Base-by-base conservation (phyloP, 2,888 invertebrate species). In the Peribatodes rhomboidaria region DNA sequence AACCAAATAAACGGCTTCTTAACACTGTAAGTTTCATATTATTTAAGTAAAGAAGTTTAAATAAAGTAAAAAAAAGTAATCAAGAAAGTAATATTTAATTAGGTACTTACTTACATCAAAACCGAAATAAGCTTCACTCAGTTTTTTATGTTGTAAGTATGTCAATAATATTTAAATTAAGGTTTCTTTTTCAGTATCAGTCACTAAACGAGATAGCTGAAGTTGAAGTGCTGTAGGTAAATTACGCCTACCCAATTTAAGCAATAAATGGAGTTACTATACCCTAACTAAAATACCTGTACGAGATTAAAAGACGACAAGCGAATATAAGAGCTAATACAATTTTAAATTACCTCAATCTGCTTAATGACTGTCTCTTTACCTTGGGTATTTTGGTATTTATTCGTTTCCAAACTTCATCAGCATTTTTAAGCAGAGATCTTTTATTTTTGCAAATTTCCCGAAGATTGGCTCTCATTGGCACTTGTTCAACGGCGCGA, bases 401-500 rank as follows among this genome's bases (percentile, higher is more conserved):
- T 60, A 66, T 61, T 18, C 42, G 37, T 44, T 39, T 42, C 57
- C 53, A 61, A 65, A 65, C 64, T 55, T 60, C 57, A 59, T 47
- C 49, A 62, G 50, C 16, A 62, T 31, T 44, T 61, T 64, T 59
- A 54, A 55, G 35, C 22, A 57, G 27, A 66, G 49, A 46, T 63
- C 46, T 62, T 72, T 69, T 69, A 47, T 72, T 69, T 70, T 81
- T 81, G 71, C 75, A 82, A 87, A 83, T 84, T 83, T 78, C 75
- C 73, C 67, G 72, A 77, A 86, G 83, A 87, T 85, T 80, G 82
- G 82, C 81, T 82, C 83, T 84, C 84, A 87, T 89, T 89, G 90
- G 89, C 88, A 85, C 83, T 83, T 87, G 90, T 86, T 91, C 86
- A 91, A 89, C 90, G 82, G 82, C 73, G 86, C 84, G 87, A 72